Base-by-base conservation (phyloP, 2,113 vertebrate genomes). In the Benthochromis sp. region DNA sequence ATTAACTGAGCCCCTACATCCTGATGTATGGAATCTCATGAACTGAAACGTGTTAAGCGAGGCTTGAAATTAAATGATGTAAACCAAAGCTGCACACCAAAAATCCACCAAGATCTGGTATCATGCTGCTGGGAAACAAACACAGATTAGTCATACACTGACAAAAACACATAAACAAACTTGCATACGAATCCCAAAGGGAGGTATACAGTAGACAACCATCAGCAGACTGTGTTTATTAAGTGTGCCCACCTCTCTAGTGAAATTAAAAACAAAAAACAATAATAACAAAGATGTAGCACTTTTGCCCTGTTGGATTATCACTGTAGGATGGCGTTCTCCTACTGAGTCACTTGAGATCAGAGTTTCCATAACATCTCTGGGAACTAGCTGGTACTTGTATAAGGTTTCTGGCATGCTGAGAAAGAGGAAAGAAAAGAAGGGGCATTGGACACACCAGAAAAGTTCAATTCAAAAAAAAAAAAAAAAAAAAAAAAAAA, bases 31-130 rank as follows among this genome's bases (percentile, higher is more conserved):
- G 81, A 59, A 85, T 61, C 86, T 71, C 85, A 86, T 88, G 83
- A 87, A 89, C 63, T 93, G 84, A 93, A 88, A 92, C 43, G 76
- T 86, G 91, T 92, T 93, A 85, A 89, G 84, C 85, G 91, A 89
- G 91, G 81, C 92, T 90, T 93, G 89, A 90, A 93, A 93, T 93
- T 91, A 91, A 94, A 89, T 82, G 50, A 90, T 90, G 78, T 89
- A 94, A 93, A 93, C 92, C 90, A 45, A 7, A 66, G 53, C 86
- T 92, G 85, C 94, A 88, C 84, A 88, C 53, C 27, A 52, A 84
- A 83, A 93, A 85, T 90, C 82, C 90, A 81, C 71, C 3, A 29
- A 78, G 27, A 78, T 78, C 71, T 78, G 43, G 9, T 59, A 36
- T 63, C 85, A 87, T 36, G 86, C 87, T 90, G 83, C 86, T 87